Percentiles rank a stretch among this genome's conserved stretches.
These are phyloP conservation scores for Euleptes europaea DNA, from an alignment of 2,113 vertebrate genomes.

Conservation along the genomic window DNA sequence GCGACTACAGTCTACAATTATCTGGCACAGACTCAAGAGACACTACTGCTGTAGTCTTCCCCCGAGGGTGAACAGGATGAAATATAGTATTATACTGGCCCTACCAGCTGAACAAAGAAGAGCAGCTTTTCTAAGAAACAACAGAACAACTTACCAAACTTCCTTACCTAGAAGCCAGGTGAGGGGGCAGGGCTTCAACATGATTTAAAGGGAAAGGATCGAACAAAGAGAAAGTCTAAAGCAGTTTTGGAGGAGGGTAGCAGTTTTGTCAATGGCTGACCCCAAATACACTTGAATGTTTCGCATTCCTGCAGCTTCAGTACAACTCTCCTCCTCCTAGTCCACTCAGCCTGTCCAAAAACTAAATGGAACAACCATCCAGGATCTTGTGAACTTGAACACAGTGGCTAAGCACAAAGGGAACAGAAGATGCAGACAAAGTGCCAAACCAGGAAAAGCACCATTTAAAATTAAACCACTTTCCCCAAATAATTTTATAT, in stretches of 20 bases:
- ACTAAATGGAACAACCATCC: neutral
- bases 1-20: neutral
- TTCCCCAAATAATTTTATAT: neutral
- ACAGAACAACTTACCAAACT: constrained; percentile 19
- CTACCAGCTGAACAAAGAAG: neutral
- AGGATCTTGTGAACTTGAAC: neutral
- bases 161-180: constrained; percentile 54
- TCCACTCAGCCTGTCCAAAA: accelerated
- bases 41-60: neutral
- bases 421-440: neutral
- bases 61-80: accelerated
- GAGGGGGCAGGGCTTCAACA: constrained; percentile 32
- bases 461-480: neutral
- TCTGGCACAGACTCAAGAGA: neutral
- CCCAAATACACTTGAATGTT: neutral
- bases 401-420: neutral
- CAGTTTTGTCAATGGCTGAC: neutral
- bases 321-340: neutral
- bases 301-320: neutral
- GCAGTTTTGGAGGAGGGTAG: neutral
- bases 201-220: neutral
- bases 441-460: neutral
- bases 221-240: constrained; percentile 22
- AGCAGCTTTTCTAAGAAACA: constrained; percentile 44
- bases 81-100: neutral